Conservation (phyloP, 1,140 invertebrate genomes). For the Trichonephila clavipes region DNA sequence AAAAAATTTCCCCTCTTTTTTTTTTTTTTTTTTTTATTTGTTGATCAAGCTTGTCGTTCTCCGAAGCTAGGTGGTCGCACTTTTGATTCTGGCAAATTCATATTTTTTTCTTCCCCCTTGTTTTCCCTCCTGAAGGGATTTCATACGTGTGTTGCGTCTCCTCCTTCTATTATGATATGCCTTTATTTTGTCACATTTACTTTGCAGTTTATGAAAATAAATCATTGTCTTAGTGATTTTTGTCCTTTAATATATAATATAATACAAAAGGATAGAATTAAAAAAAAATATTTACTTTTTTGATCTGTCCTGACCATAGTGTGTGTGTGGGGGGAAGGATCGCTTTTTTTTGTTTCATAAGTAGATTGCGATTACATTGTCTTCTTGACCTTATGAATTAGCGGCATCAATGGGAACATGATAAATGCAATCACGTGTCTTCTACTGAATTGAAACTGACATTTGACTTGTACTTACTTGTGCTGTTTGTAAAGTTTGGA, state of each 20-base stretch:
- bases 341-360: no score
- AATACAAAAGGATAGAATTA: no score
- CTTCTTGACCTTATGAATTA: no score
- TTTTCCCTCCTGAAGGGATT: neutral
- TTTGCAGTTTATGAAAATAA: neutral
- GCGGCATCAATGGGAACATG: no score
- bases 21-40: slow-evolving; percentile 16
- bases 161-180: neutral
- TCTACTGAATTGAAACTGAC: no score
- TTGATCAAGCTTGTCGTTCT: slow-evolving; percentile 18
- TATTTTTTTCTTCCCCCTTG: neutral
- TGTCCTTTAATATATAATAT: neutral
- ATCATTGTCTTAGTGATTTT: neutral
- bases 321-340: no score
- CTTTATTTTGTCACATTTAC: slow-evolving; percentile 3
- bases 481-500: no score
- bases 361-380: no score
- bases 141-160: neutral
- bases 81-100: slow-evolving; percentile 5
- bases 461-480: no score
- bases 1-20: neutral
- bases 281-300: no score
- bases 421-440: no score
- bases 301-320: no score
- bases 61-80: slow-evolving; percentile 3